A percentile compares a stretch with the other conserved stretches of the same genome.
Evolutionary conservation across 2,113 vertebrate genomes (phyloP).

Genomic region (Embiotoca jacksoni): DNA sequence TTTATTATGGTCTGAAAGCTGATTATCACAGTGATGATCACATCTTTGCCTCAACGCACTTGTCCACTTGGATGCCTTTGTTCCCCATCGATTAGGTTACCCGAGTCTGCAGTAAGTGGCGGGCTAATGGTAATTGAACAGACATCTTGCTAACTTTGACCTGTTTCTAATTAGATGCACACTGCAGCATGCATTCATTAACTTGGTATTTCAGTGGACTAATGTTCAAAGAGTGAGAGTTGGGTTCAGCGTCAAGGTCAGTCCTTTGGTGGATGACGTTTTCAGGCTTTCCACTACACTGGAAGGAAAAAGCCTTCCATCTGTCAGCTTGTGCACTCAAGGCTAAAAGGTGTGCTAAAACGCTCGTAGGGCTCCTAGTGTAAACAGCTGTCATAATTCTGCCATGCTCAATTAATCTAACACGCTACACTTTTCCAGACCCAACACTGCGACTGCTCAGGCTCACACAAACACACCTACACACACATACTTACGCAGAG

Average conservation of each 20-base stretch:
- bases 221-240: slow-evolving; percentile 68
- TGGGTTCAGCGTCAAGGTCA: slow-evolving; percentile 77
- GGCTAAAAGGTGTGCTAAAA: slow-evolving; percentile 85
- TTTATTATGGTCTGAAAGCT: slow-evolving; percentile 39
- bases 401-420: slow-evolving; percentile 85
- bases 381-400: slow-evolving; percentile 88
- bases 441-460: slow-evolving; percentile 55
- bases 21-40: slow-evolving; percentile 47
- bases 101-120: slow-evolving; percentile 56
- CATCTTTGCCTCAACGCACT: slow-evolving; percentile 33
- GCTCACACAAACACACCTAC: slow-evolving; percentile 46
- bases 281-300: slow-evolving; percentile 73
- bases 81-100: slow-evolving; percentile 59
- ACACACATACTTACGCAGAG: slow-evolving; percentile 41
- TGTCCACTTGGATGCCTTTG: slow-evolving; percentile 49
- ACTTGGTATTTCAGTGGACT: slow-evolving; percentile 70
- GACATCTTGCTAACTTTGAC: slow-evolving; percentile 66
- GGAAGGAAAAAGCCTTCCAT: slow-evolving; percentile 79
- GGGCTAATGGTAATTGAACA: slow-evolving; percentile 62
- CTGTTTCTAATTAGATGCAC: slow-evolving; percentile 73
- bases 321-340: slow-evolving; percentile 81
- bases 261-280: slow-evolving; percentile 72
- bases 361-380: slow-evolving; percentile 79
- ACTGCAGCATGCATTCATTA: slow-evolving; percentile 66
- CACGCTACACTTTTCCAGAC: slow-evolving; percentile 83